A percentile compares a stretch with the other conserved stretches of the same genome.
phyloP scores from a whole-genome alignment of 1,140 invertebrate genomes.

The Drosophila rufa region DNA sequence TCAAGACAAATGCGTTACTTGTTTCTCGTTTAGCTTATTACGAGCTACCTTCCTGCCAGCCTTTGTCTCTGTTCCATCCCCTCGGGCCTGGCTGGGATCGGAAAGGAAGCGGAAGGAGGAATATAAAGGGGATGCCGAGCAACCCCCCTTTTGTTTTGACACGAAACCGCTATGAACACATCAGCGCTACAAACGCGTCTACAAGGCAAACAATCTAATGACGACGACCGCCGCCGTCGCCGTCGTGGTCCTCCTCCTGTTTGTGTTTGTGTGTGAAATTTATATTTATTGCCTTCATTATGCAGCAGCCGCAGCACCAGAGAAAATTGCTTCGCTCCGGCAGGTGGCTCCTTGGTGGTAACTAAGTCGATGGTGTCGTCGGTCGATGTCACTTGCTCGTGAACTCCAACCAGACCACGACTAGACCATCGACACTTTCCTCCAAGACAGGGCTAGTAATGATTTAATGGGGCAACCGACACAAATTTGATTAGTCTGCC shows the following conservation, averaged over 20 bases:
- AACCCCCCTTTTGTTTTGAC: slow-evolving; percentile 80
- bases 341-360: slow-evolving; percentile 36
- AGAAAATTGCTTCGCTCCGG: slow-evolving; percentile 48
- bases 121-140: slow-evolving; percentile 16
- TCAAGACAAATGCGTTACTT: slow-evolving; percentile 84
- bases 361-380: not conserved
- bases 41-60: slow-evolving; percentile 72
- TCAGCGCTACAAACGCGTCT: slow-evolving; percentile 81
- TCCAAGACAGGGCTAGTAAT: slow-evolving; percentile 38
- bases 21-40: slow-evolving; percentile 83
- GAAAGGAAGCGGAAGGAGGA: slow-evolving; percentile 1
- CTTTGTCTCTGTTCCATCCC: slow-evolving; percentile 44
- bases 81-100: slow-evolving; percentile 4
- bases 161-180: slow-evolving; percentile 85
- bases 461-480: slow-evolving; percentile 59
- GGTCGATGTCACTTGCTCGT: slow-evolving; percentile 4
- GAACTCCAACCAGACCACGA: slow-evolving; percentile 26
- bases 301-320: slow-evolving; percentile 64
- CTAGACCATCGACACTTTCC: slow-evolving; percentile 10
- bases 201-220: slow-evolving; percentile 84
- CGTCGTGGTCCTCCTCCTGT: slow-evolving; percentile 49
- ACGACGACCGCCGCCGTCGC: slow-evolving; percentile 42
- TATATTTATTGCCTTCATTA: slow-evolving; percentile 85
- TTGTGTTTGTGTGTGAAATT: slow-evolving; percentile 77
- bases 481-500: slow-evolving; percentile 55